These are phyloP conservation scores for Phoebastria nigripes DNA, from an alignment of 2,797 vertebrate genomes.

Conservation along the genomic window DNA sequence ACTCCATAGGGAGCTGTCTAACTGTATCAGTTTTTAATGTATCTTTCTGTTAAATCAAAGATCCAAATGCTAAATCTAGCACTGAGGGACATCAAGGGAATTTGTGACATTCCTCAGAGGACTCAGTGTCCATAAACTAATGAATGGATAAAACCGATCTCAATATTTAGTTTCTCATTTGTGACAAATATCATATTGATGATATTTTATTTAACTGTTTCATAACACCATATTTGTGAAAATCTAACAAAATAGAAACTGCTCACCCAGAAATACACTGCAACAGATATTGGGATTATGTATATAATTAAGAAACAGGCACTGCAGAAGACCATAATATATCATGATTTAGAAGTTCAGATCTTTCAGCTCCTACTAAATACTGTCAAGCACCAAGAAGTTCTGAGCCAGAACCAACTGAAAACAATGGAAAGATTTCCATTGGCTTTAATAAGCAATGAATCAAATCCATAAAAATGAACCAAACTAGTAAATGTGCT, in stretches of 20 bases:
- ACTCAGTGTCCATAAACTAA: constrained; percentile 70
- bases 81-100: constrained; percentile 68
- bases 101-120: constrained; percentile 72
- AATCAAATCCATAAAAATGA: constrained; percentile 46
- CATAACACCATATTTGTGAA: neutral
- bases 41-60: constrained; percentile 75
- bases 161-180: constrained; percentile 61
- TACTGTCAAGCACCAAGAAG: constrained; percentile 20
- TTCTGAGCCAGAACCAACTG: constrained; percentile 47
- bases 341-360: constrained; percentile 50
- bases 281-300: neutral
- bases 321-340: constrained; percentile 4
- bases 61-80: constrained; percentile 75
- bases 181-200: constrained; percentile 67
- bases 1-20: constrained; percentile 71
- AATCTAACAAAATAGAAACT: neutral
- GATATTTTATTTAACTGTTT: constrained; percentile 69
- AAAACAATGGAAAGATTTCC: constrained; percentile 58
- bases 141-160: constrained; percentile 69
- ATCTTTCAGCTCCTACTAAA: constrained; percentile 60
- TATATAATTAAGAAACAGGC: constrained; percentile 24
- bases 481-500: neutral
- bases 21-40: constrained; percentile 69
- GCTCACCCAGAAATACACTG: neutral
- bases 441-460: constrained; percentile 35